A percentile compares a stretch with the other conserved stretches of the same genome.
phyloP scores from a whole-genome alignment of 2,888 invertebrate species.

The Heliothis peltigera region DNA sequence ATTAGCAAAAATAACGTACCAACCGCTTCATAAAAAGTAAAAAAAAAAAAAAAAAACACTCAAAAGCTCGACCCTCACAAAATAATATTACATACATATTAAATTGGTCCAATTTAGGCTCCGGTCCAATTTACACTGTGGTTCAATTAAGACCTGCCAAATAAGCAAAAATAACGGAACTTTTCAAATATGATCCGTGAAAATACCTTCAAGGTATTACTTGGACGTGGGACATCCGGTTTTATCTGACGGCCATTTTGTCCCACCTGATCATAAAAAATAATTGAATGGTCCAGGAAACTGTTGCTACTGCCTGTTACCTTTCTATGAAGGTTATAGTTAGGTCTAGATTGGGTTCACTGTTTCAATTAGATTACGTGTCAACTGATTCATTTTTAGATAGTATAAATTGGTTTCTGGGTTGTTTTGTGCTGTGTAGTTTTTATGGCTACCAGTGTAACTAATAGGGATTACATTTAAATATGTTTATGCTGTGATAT shows the following conservation, averaged over 20 bases:
- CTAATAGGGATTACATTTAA: too few relatives aligned
- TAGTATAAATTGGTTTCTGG: conserved; percentile 15
- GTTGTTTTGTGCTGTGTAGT: conserved; percentile 6
- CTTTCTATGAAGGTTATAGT: conserved; percentile 65
- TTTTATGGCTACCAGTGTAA: background rate
- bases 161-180: conserved; percentile 67
- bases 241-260: conserved; percentile 81
- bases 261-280: conserved; percentile 87
- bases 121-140: conserved; percentile 40
- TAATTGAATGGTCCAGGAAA: conserved; percentile 84
- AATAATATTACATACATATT: conserved; percentile 43
- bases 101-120: conserved; percentile 36
- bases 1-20: background rate
- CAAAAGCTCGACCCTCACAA: conserved; percentile 15
- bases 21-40: background rate
- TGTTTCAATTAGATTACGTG: conserved; percentile 61
- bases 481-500: too few relatives aligned
- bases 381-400: conserved; percentile 55
- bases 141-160: conserved; percentile 57
- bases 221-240: conserved; percentile 63
- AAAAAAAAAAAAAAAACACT: conserved; percentile 11
- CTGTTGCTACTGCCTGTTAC: conserved; percentile 70
- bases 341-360: conserved; percentile 63
- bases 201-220: conserved; percentile 66
- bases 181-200: conserved; percentile 70